Base-by-base conservation (phyloP, 2,888 invertebrate genomes). In the Hydraecia micacea region DNA sequence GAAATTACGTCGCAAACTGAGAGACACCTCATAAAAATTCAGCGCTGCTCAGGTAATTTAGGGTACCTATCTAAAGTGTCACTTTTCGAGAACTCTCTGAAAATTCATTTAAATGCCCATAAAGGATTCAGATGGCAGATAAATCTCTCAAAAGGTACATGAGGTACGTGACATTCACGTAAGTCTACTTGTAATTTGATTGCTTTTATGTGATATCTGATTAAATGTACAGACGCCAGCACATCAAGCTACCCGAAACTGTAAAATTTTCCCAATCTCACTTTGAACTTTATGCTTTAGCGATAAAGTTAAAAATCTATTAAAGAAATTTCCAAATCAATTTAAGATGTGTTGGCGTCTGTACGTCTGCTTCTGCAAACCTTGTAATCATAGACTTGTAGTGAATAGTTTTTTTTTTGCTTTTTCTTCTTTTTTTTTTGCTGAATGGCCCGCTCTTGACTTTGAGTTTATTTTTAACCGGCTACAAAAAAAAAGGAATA, bases 101-200 rank as follows among this genome's bases (percentile, higher is more conserved):
- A 60, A 60, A 79, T 69, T 73, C 55, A 84, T 65, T 71, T 84
- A 84, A 82, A 85, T 58, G 46, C 32, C 36, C 84, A n/a, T 62
- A 65, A 39, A 55, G 52, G 80, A 79, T 70, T 73, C 66, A 55
- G 69, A 46, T 70, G 15, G 46, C 55, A 55, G 46, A 80, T 80
- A 84, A 79, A 79, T 84, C 60, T 60, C 21, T 52, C 28, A 66
- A 72, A 69, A 68, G 18, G 2, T 28, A 63, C 60, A 60, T 63
- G 77, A 28, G 65, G 21, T 60, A 18, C 25, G 83, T 71, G 39
- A 65, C 15, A 58, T 58, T 49, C 25, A 70, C n/a, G 52, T 76
- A 58, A 81, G 39, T 39, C 6, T 66, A 58, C 28, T n/a, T 66
- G 13, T 81, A 42, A 67, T 67, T 66, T 60, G 52, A 73, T 60